Conservation (phyloP, 2,113 vertebrate species). For the Aspiorhynchus laticeps region DNA sequence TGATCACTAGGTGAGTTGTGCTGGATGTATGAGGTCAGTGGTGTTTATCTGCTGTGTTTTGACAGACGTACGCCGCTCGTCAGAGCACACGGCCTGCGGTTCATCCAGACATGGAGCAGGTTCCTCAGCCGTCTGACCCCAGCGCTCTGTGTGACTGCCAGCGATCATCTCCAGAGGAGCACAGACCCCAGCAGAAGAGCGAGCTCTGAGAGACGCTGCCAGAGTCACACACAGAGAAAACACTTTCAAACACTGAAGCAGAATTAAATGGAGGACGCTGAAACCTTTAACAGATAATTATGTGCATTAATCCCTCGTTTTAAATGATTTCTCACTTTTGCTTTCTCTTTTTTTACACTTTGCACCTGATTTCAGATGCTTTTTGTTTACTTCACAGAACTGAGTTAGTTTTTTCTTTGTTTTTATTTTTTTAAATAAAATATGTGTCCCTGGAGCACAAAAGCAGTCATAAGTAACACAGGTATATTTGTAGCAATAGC, state of each 20-base stretch:
- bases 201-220: conserved; percentile 67
- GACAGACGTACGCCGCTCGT: conserved; percentile 80
- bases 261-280: not conserved
- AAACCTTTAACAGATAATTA: not conserved
- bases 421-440: too few species aligned
- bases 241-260: not conserved
- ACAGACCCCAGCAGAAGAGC: conserved; percentile 44
- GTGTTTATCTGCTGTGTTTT: not conserved
- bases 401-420: too few species aligned
- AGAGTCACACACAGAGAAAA: not conserved
- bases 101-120: conserved; percentile 86
- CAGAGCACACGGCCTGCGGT: conserved; percentile 78
- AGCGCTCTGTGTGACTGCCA: conserved; percentile 77
- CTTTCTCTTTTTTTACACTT: too few species aligned
- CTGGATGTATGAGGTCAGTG: too few species aligned
- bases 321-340: too few species aligned
- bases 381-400: too few species aligned
- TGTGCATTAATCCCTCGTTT: too few species aligned
- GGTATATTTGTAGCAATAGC: too few species aligned
- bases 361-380: too few species aligned
- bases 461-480: too few species aligned
- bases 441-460: too few species aligned
- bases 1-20: too few species aligned
- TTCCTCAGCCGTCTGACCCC: conserved; percentile 82
- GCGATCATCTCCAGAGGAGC: conserved; percentile 50